phyloP scores from a whole-genome alignment of 2,888 invertebrate species.

The Cremastinae sp. region DNA sequence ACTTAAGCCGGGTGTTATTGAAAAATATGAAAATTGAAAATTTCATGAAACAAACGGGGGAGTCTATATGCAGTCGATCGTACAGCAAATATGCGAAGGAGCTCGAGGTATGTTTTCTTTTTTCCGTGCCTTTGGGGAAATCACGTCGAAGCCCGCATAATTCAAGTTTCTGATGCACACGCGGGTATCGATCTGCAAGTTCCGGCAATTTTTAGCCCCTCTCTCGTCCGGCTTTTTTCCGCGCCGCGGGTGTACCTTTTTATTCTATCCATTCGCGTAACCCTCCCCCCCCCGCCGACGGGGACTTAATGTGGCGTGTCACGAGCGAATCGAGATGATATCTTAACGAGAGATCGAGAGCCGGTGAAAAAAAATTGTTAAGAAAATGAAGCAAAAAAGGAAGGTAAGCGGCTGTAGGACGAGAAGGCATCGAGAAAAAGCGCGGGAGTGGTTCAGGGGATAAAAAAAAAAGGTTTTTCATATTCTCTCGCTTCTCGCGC shows the following conservation, averaged over 20 bases:
- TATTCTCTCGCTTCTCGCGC: conserved; percentile 38
- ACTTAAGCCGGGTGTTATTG: no score
- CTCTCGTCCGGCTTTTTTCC: neutral
- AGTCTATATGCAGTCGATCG: neutral
- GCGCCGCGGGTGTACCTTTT: conserved; percentile 27
- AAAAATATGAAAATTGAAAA: no score
- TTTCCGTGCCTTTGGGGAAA: conserved; percentile 42
- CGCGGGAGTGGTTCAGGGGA: conserved; percentile 11
- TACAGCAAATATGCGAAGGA: conserved; percentile 18
- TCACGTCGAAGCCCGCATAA: conserved; percentile 46
- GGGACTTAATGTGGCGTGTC: conserved; percentile 58
- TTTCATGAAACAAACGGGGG: no score
- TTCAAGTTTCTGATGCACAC: conserved; percentile 31
- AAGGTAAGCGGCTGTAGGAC: neutral
- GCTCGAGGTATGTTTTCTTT: conserved; percentile 44
- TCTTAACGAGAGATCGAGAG: conserved; percentile 62
- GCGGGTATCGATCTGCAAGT: conserved; percentile 47
- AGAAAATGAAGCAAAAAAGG: conserved; percentile 7
- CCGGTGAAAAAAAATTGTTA: conserved; percentile 23
- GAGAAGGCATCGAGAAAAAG: neutral
- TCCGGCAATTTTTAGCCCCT: conserved; percentile 37
- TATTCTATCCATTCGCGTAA: conserved; percentile 54
- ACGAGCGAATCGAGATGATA: conserved; percentile 63
- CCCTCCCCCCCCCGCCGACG: conserved; percentile 7
- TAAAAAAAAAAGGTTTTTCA: conserved; percentile 4